Evolutionary conservation across 2,797 vertebrate species (phyloP), one percentile per base, ranked within the genome.

Genomic region (Astyanax mexicanus): DNA sequence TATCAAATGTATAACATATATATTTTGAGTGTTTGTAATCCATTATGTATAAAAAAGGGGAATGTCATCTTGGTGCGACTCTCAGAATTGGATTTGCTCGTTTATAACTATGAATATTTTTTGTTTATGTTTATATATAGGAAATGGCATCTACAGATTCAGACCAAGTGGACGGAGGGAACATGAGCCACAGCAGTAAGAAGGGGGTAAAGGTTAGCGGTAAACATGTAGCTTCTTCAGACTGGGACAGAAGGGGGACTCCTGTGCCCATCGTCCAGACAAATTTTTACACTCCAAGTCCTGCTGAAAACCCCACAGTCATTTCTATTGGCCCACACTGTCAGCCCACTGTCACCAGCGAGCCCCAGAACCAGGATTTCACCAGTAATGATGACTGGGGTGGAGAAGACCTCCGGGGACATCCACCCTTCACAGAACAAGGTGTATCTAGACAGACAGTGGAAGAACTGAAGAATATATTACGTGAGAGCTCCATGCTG

Each of bases 121-220:
- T 9, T 8, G 10, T 60, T 47, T 2, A 15, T n/a, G n/a, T n/a
- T n/a, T n/a, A n/a, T n/a, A n/a, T 90, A 70, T 89, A 97, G 96
- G 92, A 92, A 38, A 70, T 76, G 12, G 67, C 83, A 72, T 85
- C 75, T 79, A 88, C 85, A 84, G 89, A 87, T 81, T 89, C 72
- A 82, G 95, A 95, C 86, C 93, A 96, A 79, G 84, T 91, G 35
- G 95, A 97, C 83, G 94, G 94, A 77, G 91, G 88, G 74, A 84
- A 83, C 80, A 86, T 93, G 89, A 95, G 93, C 84, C 75, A 94
- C 75, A 87, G 83, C 85, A 91, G 84, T 84, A 94, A 88, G 85
- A 95, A 94, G 74, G 92, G 87, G 62, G 92, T 93, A 75, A 93
- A 89, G 86, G 83, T 89, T 78, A 91, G 82, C 45, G 89, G 90